Conservation (phyloP, 2,888 invertebrate species). For the Lochmaea crataegi region DNA sequence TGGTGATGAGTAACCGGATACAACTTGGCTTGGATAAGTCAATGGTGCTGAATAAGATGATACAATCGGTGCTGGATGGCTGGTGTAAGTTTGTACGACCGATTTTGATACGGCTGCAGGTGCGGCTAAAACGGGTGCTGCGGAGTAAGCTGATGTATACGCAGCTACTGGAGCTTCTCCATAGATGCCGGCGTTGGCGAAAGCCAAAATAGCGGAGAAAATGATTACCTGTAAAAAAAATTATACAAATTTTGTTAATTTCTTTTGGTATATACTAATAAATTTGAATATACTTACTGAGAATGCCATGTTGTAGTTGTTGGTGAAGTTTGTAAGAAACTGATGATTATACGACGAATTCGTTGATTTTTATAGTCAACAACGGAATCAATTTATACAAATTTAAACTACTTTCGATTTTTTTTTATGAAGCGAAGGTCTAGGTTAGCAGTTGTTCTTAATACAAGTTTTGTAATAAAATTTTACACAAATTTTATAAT, state of each 20-base stretch:
- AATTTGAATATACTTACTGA: slow-evolving; percentile 52
- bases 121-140: slow-evolving; percentile 59
- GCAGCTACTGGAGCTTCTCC: slow-evolving; percentile 57
- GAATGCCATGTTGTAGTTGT: slow-evolving; percentile 54
- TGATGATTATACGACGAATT: slow-evolving; percentile 49
- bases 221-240: slow-evolving; percentile 65
- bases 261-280: too few relatives aligned
- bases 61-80: slow-evolving; percentile 66
- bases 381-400: slow-evolving; percentile 38
- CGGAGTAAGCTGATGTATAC: slow-evolving; percentile 46
- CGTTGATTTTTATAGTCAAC: slow-evolving; percentile 51
- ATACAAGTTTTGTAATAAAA: slow-evolving; percentile 4
- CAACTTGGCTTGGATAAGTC: slow-evolving; percentile 26
- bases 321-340: slow-evolving; percentile 48
- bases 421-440: slow-evolving; percentile 55
- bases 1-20: slow-evolving; percentile 59
- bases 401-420: slow-evolving; percentile 61
- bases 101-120: slow-evolving; percentile 64
- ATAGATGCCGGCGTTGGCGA: slow-evolving; percentile 72
- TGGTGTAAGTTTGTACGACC: slow-evolving; percentile 67
- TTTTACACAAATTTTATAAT: neutral
- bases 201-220: slow-evolving; percentile 71
- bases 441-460: slow-evolving; percentile 52
- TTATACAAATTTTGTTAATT: neutral
- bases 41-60: slow-evolving; percentile 19